Conservation (phyloP, 2,888 invertebrate genomes). For the Chaitophorus viminalis region DNA sequence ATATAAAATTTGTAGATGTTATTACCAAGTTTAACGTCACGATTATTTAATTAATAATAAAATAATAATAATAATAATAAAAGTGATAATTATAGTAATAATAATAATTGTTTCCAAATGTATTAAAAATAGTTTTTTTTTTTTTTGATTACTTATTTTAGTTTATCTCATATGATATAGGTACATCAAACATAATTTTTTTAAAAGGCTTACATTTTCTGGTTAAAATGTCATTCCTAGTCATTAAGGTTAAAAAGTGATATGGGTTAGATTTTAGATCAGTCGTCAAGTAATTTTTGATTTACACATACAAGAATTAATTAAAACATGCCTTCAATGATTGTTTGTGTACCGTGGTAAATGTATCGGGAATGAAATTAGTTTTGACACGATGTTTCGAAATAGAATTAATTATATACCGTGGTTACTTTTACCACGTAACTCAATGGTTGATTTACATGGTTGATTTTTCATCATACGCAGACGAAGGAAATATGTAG, state of each 20-base stretch:
- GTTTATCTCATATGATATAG: not conserved
- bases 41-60: too few relatives aligned
- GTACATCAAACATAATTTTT: not conserved
- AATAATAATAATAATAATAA: too few relatives aligned
- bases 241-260: not conserved
- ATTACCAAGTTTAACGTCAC: too few relatives aligned
- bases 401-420: not conserved
- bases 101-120: too few relatives aligned
- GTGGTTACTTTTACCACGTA: not conserved
- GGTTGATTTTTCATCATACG: too few relatives aligned
- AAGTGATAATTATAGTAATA: too few relatives aligned
- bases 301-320: not conserved
- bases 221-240: not conserved
- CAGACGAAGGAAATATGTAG: too few relatives aligned
- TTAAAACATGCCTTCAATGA: slow-evolving; percentile 6
- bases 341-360: not conserved
- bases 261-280: not conserved
- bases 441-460: too few relatives aligned
- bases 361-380: not conserved
- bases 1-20: too few relatives aligned
- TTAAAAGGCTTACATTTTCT: not conserved
- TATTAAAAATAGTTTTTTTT: not conserved
- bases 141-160: not conserved
- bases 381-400: slow-evolving; percentile 18
- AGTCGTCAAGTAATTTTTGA: not conserved